A percentile compares a stretch with the other conserved stretches of the same genome.
These are phyloP conservation scores for Junonia oenone DNA, from an alignment of 2,888 invertebrate genomes.

Conservation along the genomic window DNA sequence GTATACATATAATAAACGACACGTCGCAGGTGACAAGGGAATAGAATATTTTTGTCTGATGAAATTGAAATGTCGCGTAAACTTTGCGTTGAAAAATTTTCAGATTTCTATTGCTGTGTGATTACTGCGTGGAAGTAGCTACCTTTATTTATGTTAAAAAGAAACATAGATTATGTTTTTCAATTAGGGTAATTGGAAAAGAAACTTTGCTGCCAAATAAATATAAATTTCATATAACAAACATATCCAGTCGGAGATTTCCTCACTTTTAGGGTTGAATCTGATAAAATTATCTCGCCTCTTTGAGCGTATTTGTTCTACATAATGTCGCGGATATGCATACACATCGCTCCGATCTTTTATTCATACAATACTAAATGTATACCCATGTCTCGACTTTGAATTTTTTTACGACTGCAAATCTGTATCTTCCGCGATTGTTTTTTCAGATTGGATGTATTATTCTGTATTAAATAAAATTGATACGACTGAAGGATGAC, in stretches of 20 bases:
- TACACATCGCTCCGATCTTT: slow-evolving; percentile 26
- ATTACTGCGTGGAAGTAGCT: neutral
- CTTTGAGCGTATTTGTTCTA: neutral
- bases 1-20: slow-evolving; percentile 43
- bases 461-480: neutral
- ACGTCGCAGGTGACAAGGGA: slow-evolving; percentile 48
- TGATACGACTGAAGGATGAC: too few species aligned
- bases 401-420: slow-evolving; percentile 18
- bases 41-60: slow-evolving; percentile 40
- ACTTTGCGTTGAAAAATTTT: neutral
- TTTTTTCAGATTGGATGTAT: neutral
- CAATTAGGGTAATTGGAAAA: neutral
- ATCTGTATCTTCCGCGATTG: neutral
- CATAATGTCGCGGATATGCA: slow-evolving; percentile 17
- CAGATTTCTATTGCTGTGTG: neutral
- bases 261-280: neutral
- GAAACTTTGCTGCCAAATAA: neutral
- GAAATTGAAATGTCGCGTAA: slow-evolving; percentile 9
- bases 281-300: neutral
- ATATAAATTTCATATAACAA: neutral
- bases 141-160: neutral
- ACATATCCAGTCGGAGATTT: neutral
- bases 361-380: slow-evolving; percentile 32
- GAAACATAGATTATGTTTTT: neutral
- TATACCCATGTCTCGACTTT: slow-evolving; percentile 23